Percentiles rank a stretch among this genome's conserved stretches.
Conservation (phyloP, 2,797 vertebrate species). For the Sus cebifrons region DNA sequence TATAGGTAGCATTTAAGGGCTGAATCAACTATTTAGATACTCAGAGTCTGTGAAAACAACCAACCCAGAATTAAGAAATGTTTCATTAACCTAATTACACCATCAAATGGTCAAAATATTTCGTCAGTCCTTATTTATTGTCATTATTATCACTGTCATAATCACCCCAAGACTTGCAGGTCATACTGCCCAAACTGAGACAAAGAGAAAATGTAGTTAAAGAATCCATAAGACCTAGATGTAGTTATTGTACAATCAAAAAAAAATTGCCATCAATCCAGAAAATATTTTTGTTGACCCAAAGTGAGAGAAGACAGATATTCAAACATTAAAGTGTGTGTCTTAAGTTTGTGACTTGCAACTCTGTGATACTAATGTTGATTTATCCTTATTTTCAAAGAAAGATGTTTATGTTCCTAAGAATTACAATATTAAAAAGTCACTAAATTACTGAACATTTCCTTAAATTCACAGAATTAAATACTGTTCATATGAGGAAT, state of each 20-base stretch:
- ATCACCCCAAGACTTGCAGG: not conserved
- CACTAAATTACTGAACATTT: not conserved
- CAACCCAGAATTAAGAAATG: not conserved
- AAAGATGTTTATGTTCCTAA: not conserved
- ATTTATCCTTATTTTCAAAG: constrained; percentile 42
- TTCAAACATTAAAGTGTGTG: not conserved
- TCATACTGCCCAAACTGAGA: not conserved
- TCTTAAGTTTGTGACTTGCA: not conserved
- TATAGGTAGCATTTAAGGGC: constrained; percentile 12
- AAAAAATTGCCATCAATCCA: not conserved
- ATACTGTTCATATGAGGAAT: not conserved
- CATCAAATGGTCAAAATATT: not conserved
- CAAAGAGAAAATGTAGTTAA: constrained; percentile 10
- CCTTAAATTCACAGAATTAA: constrained; percentile 5
- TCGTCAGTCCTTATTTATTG: not conserved
- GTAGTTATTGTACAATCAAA: not conserved
- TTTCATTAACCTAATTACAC: constrained; percentile 10
- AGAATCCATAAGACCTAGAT: not conserved
- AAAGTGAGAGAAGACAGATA: not conserved
- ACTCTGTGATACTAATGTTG: not conserved
- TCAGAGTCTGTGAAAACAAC: not conserved
- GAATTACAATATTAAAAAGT: constrained; percentile 35
- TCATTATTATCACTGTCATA: not conserved
- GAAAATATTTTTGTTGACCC: not conserved
- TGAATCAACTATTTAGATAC: constrained; percentile 13